A percentile compares a stretch with the other conserved stretches of the same genome.
Evolutionary conservation across 2,113 vertebrate genomes (phyloP).

Genomic region (Scophthalmus maximus): DNA sequence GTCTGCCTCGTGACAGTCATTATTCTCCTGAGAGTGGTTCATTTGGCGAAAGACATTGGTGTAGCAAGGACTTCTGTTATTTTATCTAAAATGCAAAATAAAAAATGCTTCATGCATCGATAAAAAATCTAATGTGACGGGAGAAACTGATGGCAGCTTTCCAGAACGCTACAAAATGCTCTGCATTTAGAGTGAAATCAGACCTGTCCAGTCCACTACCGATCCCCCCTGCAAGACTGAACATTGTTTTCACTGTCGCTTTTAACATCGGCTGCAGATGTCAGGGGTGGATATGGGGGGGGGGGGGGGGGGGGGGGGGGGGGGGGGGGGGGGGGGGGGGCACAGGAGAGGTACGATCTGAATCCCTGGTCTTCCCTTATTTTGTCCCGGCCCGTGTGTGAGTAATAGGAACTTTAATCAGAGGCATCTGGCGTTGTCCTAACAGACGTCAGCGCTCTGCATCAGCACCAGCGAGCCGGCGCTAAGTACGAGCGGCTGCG

Average conservation of each 20-base stretch:
- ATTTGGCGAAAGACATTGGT: conserved; percentile 10
- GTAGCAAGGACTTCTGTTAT: neutral
- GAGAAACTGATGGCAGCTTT: conserved; percentile 36
- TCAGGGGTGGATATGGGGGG: conserved; percentile 21
- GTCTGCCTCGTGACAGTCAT: conserved; percentile 16
- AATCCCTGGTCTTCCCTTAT: conserved; percentile 45
- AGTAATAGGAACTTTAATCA: conserved; percentile 81
- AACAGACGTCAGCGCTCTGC: conserved; percentile 75
- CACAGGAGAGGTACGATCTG: conserved; percentile 12
- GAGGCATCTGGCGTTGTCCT: conserved; percentile 77
- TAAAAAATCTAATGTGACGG: conserved; percentile 42
- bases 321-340: conserved; percentile 2
- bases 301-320: too few relatives aligned
- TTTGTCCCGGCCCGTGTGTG: conserved; percentile 60
- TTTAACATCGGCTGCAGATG: conserved; percentile 49
- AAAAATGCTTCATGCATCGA: conserved; percentile 31
- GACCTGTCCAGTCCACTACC: conserved; percentile 37
- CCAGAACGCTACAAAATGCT: conserved; percentile 45
- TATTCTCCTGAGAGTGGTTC: conserved; percentile 5
- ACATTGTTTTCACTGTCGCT: conserved; percentile 63
- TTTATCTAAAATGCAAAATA: conserved; percentile 19
- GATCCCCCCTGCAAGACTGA: conserved; percentile 41
- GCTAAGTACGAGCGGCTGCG: conserved; percentile 65
- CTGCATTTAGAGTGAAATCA: conserved; percentile 52
- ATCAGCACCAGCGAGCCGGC: conserved; percentile 63